Evolutionary conservation across 23 tunicate genomes (phyloP).

Genomic region (Ascidia mentula): DNA sequence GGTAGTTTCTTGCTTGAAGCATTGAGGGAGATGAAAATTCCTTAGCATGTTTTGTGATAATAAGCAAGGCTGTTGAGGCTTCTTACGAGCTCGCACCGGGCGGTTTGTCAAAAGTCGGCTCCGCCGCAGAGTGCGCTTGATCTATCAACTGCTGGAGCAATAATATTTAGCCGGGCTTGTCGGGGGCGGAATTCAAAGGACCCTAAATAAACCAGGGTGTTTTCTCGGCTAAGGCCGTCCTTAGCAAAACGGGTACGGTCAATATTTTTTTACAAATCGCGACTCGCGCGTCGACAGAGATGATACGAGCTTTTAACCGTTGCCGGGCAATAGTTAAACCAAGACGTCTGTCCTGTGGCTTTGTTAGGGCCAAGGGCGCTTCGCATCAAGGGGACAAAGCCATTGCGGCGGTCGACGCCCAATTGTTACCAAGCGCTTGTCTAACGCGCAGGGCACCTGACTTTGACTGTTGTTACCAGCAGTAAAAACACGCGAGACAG

Average conservation of each 20-base stretch:
- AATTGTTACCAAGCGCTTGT: slow-evolving; percentile 4
- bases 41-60: not conserved
- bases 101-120: not conserved
- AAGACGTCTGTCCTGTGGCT: no score
- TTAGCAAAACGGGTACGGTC: not conserved
- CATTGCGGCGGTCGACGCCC: not conserved
- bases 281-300: no score
- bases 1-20: no score
- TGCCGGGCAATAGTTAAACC: no score
- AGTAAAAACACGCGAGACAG: not conserved
- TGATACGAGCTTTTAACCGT: no score
- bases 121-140: not conserved
- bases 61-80: not conserved
- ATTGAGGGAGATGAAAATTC: not conserved
- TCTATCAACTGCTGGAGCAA: slow-evolving; percentile 2
- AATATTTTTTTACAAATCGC: slow-evolving; percentile 8
- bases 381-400: not conserved
- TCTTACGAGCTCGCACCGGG: not conserved
- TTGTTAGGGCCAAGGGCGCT: not conserved
- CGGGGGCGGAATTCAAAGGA: not conserved
- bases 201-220: not conserved
- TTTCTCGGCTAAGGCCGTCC: not conserved
- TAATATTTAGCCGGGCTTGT: slow-evolving; percentile 3
- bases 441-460: not conserved
- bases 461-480: not conserved